Base-by-base conservation (phyloP, 2,113 vertebrate genomes). In the Phalacrocorax carbo region DNA sequence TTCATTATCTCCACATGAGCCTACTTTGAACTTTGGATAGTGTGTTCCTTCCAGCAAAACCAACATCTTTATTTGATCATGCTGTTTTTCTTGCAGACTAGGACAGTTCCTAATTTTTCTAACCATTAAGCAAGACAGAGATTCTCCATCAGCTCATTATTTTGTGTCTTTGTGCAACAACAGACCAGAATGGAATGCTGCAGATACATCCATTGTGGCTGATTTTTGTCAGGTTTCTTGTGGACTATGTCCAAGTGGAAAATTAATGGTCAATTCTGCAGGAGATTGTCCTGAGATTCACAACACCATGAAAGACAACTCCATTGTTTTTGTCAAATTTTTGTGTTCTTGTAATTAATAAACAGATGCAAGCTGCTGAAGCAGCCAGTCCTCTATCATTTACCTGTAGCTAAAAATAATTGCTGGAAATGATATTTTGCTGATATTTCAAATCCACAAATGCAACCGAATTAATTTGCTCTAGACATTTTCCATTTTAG, bases 361-460 rank as follows among this genome's bases (percentile, higher is more conserved):
- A 93, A 93, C 55, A 80, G 93, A 86, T 73, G 77, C 51, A 94
- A 91, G 86, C 90, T 93, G 89, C 94, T 95, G 93, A 95, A 94
- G 75, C 72, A 88, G 72, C 84, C 87, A 96, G 89, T 97, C 84
- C 68, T 90, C 93, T 95, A 69, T 93, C 86, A 96, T 96, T 97
- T 97, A 95, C 96, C 86, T 95, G 82, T 86, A 93, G 84, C 87
- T 96, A 95, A 96, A 97, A 96, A 96, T 97, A 97, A 97, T 97
- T 94, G 91, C 96, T 97, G 85, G 91, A 95, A 97, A 96, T 94
- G 70, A 95, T 96, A 94, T 97, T 97, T 97, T 97, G 96, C 96
- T 97, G 97, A 93, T 96, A 95, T 96, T 95, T 97, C 89, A 95
- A 96, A 96, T 96, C 87, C 73, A 69, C 58, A 62, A 87, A 96